Percentiles rank a stretch among this genome's conserved stretches.
These are phyloP conservation scores for Seira musarum DNA, from an alignment of 2,888 invertebrate genomes.

Conservation along the genomic window DNA sequence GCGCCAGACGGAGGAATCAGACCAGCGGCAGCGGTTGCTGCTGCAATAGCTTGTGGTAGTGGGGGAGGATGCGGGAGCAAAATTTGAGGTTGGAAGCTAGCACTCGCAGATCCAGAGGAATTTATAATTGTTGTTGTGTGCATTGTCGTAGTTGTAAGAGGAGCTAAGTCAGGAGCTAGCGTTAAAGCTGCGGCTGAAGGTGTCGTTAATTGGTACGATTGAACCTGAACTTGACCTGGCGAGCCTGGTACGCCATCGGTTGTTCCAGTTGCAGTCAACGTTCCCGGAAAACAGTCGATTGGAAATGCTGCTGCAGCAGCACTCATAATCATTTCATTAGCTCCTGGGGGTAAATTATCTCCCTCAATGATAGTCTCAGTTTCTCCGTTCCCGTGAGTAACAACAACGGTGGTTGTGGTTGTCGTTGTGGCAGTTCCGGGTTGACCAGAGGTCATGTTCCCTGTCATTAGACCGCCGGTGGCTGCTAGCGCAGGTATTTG, in stretches of 20 bases:
- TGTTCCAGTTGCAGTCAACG: constrained; percentile 45
- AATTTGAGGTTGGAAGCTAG: constrained; percentile 65
- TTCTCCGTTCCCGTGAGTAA: constrained; percentile 69
- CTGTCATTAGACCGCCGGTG: constrained; percentile 25
- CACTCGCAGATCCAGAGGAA: constrained; percentile 54
- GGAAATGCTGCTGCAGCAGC: constrained; percentile 67
- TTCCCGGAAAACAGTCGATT: constrained; percentile 65
- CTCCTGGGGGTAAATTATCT: constrained; percentile 66
- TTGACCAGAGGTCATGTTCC: constrained; percentile 11
- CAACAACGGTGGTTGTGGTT: constrained; percentile 69
- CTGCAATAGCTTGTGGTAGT: constrained; percentile 71
- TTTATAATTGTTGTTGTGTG: constrained; percentile 68
- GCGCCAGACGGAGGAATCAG: constrained; percentile 63
- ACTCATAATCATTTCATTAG: constrained; percentile 68
- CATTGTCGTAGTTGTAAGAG: constrained; percentile 70
- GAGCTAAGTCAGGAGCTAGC: constrained; percentile 54
- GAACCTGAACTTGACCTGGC: constrained; percentile 65
- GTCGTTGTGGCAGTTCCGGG: constrained; percentile 65
- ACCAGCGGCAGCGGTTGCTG: constrained; percentile 73
- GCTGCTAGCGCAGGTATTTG: constrained; percentile 42
- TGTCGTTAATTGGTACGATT: constrained; percentile 62
- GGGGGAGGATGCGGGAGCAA: constrained; percentile 70
- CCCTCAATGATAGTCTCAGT: constrained; percentile 69
- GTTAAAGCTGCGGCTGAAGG: constrained; percentile 66
- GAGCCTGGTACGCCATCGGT: background rate